Evolutionary conservation across 2,888 invertebrate species (phyloP), one percentile per base, ranked within the genome.

Genomic region (Galeopsomyia nigrocyanea): DNA sequence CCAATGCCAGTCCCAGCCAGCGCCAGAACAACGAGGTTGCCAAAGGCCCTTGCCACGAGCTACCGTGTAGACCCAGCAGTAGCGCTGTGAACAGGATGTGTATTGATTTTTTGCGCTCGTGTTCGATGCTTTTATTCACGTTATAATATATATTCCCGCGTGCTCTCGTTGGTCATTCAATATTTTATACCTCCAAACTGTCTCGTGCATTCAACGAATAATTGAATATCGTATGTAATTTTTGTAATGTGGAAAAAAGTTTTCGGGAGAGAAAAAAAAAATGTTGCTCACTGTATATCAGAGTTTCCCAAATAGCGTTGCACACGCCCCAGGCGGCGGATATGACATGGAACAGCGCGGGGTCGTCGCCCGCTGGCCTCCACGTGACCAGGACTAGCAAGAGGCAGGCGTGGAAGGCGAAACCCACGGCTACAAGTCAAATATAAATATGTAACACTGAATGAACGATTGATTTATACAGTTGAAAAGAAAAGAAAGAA

Each of bases 251-350:
- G n/a, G n/a, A n/a, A n/a, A n/a, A n/a, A n/a, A n/a, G n/a, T n/a
- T n/a, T n/a, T n/a, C n/a, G n/a, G 26, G 5, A 26, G 3, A 3
- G 26, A 26, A 26, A 2, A 26, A 26, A 26, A 26, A 26, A 26
- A 26, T n/a, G 10, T 10, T 16, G 76, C 82, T 80, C 75, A 85
- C 85, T 85, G 73, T 84, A 88, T 64, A 88, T 83, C 22, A 90
- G 84, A 3, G 94, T 93, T 82, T 95, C 94, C 95, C 95, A 95
- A 77, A 95, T 92, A 21, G 94, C 93, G 68, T 94, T 94, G 85
- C 95, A 95, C 2, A 95, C 94, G 17, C 94, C 95, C 95, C 95
- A 95, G 0, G 94, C 93, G 0, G 95, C 94, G 2, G 94, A 93
- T 64, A 95, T 93, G 22, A 95, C 93, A 77, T 94, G 94, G 73